Conservation (phyloP, 1,140 invertebrate species). For the Drosophila arizonae region DNA sequence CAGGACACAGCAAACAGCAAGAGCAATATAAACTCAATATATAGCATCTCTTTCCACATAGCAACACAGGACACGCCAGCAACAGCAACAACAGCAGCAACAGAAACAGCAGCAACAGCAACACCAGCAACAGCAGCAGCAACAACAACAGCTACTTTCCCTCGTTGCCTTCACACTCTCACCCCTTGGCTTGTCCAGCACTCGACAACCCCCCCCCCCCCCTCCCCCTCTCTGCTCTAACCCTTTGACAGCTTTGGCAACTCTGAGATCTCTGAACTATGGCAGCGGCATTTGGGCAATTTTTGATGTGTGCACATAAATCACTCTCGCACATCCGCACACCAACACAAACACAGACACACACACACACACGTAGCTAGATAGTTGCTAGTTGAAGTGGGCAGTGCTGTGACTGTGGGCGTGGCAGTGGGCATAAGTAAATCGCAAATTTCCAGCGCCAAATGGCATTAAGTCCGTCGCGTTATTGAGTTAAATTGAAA, state of each 20-base stretch:
- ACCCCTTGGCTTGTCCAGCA: neutral
- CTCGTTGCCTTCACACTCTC: neutral
- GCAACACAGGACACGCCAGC: neutral
- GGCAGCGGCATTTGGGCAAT: slow-evolving; percentile 37
- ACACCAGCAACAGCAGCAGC: neutral
- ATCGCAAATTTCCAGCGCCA: slow-evolving; percentile 79
- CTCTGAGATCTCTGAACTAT: slow-evolving; percentile 23
- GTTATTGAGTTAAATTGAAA: slow-evolving; percentile 81
- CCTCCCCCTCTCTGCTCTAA: neutral
- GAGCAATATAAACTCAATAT: too few species aligned
- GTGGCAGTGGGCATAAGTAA: slow-evolving; percentile 46
- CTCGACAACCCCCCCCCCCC: neutral
- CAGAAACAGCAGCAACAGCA: neutral
- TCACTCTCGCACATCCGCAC: slow-evolving; percentile 42
- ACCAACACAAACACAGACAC: slow-evolving; percentile 1
- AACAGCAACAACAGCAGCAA: neutral
- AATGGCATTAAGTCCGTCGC: slow-evolving; percentile 75
- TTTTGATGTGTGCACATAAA: slow-evolving; percentile 39
- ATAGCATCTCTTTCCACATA: too few species aligned
- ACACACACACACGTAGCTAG: slow-evolving; percentile 14
- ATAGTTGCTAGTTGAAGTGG: slow-evolving; percentile 15
- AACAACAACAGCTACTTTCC: neutral
- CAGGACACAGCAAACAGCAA: too few species aligned
- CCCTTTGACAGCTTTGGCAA: slow-evolving; percentile 2
- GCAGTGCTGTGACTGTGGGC: slow-evolving; percentile 28